Evolutionary conservation across 2,113 vertebrate species (phyloP).

Genomic region (Daphoenositta chrysoptera): DNA sequence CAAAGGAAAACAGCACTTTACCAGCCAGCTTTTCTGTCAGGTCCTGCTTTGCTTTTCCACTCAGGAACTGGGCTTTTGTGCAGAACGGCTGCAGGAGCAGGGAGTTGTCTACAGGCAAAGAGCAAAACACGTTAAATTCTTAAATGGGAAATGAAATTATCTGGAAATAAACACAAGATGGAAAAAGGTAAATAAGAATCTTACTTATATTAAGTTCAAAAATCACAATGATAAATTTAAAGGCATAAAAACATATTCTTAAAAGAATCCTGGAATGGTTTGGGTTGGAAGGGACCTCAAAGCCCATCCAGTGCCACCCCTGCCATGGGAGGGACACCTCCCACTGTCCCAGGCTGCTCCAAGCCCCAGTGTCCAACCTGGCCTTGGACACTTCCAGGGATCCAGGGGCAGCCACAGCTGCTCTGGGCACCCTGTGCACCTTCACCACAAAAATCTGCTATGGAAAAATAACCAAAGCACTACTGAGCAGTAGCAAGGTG

Average conservation of each 20-base stretch:
- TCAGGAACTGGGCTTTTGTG: slow-evolving; percentile 92
- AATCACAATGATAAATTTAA: neutral
- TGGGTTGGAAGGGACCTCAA: neutral
- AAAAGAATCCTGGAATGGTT: neutral
- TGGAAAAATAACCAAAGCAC: neutral
- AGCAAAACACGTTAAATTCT: neutral
- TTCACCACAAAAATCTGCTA: neutral
- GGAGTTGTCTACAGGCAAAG: slow-evolving; percentile 79
- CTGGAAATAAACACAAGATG: neutral
- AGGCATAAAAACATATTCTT: too few species aligned
- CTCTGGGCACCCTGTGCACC: neutral
- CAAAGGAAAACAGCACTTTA: slow-evolving; percentile 45
- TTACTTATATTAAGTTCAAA: neutral
- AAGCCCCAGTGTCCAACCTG: neutral
- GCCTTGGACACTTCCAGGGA: neutral
- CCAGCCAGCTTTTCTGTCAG: slow-evolving; percentile 91
- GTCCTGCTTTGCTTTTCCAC: slow-evolving; percentile 91
- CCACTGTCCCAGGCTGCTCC: neutral
- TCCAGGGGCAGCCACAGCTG: neutral
- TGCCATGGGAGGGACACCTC: neutral
- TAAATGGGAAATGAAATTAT: neutral
- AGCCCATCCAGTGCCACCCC: neutral
- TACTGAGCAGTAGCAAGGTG: rapidly evolving
- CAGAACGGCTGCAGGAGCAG: slow-evolving; percentile 92
- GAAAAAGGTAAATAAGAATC: neutral